Percentiles rank a stretch among this genome's conserved stretches.
These are phyloP conservation scores for Protomyctophum bolini DNA, from an alignment of 2,113 vertebrate genomes.

Conservation along the genomic window DNA sequence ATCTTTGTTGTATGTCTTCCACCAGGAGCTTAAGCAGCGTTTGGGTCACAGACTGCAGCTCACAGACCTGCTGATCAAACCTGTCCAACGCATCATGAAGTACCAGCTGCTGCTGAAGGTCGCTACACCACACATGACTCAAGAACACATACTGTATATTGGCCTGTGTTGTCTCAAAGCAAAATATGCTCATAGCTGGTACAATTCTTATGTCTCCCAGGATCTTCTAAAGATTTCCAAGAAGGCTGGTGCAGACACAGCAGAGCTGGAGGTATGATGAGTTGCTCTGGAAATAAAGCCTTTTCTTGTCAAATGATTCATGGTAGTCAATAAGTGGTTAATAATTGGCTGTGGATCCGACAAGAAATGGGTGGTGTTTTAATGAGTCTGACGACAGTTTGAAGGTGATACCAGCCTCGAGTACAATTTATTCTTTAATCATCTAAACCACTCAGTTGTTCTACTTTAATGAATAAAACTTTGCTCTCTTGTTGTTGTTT, in stretches of 20 bases:
- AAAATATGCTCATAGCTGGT: neutral
- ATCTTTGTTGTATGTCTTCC: constrained; percentile 8
- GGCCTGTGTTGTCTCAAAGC: neutral
- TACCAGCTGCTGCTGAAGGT: constrained; percentile 98
- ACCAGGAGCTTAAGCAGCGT: constrained; percentile 93
- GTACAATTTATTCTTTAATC: no score
- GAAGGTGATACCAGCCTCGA: no score
- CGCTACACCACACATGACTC: neutral
- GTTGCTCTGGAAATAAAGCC: neutral
- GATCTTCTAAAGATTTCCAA: constrained; percentile 96
- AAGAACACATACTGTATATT: neutral
- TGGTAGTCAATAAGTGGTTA: no score
- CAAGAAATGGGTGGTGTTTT: neutral
- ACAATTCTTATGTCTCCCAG: constrained; percentile 63
- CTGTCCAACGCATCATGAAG: constrained; percentile 98
- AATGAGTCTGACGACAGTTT: neutral
- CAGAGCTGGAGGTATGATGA: constrained; percentile 90
- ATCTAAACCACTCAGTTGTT: neutral
- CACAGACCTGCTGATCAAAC: constrained; percentile 96
- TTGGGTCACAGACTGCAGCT: constrained; percentile 94
- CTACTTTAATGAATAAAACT: neutral
- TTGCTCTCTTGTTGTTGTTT: constrained; percentile 6
- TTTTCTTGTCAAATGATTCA: neutral
- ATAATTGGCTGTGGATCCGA: neutral
- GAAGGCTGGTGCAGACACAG: constrained; percentile 89